These are phyloP conservation scores for Bombus ignitus DNA, from an alignment of 1,140 invertebrate genomes.

Conservation along the genomic window DNA sequence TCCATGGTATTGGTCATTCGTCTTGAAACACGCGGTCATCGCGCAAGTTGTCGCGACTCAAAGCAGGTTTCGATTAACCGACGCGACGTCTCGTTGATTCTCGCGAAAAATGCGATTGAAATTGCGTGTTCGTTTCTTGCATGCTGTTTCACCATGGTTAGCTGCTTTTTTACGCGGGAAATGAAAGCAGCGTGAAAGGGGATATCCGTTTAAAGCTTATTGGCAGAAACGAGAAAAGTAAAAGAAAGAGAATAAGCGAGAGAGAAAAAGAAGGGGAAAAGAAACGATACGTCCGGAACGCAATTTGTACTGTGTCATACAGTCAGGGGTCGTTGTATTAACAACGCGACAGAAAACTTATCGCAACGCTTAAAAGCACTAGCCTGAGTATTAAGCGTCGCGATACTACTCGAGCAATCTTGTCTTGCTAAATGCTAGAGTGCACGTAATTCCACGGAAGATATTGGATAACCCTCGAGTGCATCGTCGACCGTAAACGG, in stretches of 20 bases:
- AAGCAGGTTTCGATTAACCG: constrained; percentile 35
- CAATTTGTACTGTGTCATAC: constrained; percentile 53
- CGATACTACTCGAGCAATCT: constrained; percentile 54
- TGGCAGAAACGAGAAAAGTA: no score
- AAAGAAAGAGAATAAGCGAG: not conserved
- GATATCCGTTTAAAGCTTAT: not conserved
- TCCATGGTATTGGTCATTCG: constrained; percentile 2
- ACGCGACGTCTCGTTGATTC: not conserved
- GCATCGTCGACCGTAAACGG: constrained; percentile 45
- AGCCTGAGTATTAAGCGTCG: constrained; percentile 30
- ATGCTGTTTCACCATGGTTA: not conserved
- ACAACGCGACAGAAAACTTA: constrained; percentile 42
- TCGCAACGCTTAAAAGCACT: constrained; percentile 61
- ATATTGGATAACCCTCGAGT: constrained; percentile 62
- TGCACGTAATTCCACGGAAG: constrained; percentile 61
- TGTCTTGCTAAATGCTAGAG: constrained; percentile 57
- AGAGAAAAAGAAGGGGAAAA: not conserved
- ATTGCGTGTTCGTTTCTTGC: constrained; percentile 10
- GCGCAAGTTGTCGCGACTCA: not conserved
- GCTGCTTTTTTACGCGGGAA: not conserved
- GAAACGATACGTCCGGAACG: not conserved
- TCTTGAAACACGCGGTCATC: not conserved
- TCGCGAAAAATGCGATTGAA: constrained; percentile 30
- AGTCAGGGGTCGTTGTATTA: constrained; percentile 9
- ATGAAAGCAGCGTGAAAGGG: not conserved